phyloP scores from a whole-genome alignment of 2,888 invertebrate species.

The Erebia aethiops region DNA sequence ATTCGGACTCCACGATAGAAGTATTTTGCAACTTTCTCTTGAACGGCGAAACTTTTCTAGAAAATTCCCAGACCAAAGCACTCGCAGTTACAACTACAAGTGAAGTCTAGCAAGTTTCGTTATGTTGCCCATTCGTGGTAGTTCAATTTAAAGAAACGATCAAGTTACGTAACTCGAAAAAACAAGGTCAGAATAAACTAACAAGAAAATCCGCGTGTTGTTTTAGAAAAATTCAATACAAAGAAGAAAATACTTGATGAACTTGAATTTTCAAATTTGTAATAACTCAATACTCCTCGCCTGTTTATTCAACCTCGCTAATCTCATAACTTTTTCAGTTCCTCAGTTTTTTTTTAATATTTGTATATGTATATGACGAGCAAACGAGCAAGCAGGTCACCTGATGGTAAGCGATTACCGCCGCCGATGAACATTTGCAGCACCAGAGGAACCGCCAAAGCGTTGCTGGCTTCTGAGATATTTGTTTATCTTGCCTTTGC shows the following conservation, averaged over 20 bases:
- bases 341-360: too few relatives aligned
- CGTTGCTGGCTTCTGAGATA: too few relatives aligned
- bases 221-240: background rate
- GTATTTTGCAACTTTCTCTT: slow-evolving; percentile 1
- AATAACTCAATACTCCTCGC: too few relatives aligned
- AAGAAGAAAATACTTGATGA: background rate
- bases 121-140: slow-evolving; percentile 6
- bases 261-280: too few relatives aligned
- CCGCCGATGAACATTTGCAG: too few relatives aligned
- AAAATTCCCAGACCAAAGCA: slow-evolving; percentile 3
- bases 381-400: too few relatives aligned
- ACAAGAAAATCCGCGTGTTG: background rate
- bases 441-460: too few relatives aligned
- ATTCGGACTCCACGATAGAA: slow-evolving; percentile 9
- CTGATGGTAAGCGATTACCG: too few relatives aligned
- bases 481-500: too few relatives aligned
- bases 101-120: slow-evolving; percentile 8
- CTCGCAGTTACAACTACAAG: slow-evolving; percentile 4
- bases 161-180: background rate
- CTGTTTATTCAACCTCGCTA: too few relatives aligned
- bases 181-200: slow-evolving; percentile 2
- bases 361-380: too few relatives aligned
- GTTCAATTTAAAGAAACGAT: slow-evolving; percentile 12
- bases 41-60: slow-evolving; percentile 5
- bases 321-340: too few relatives aligned